Conservation (phyloP, 1,140 invertebrate genomes). For the Drosophila baimaii region DNA sequence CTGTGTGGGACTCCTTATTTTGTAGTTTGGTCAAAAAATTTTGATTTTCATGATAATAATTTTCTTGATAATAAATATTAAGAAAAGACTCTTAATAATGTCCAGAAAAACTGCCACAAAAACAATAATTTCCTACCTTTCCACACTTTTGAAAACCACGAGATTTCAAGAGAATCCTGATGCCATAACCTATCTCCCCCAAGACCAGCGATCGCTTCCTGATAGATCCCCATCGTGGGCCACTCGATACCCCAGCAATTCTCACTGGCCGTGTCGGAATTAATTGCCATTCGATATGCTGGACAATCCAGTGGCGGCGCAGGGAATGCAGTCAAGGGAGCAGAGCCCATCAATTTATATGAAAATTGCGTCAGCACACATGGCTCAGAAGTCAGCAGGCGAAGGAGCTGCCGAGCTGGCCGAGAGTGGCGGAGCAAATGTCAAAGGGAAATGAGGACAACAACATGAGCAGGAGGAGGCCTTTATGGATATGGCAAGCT, state of each 20-base stretch:
- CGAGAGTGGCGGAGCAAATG: constrained; percentile 17
- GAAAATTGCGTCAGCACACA: constrained; percentile 44
- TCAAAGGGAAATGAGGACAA: constrained; percentile 68
- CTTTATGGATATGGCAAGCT: constrained; percentile 60
- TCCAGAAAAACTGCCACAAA: no score
- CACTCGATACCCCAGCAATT: background rate
- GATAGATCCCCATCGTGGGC: background rate
- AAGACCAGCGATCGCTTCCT: background rate
- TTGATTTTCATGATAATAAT: no score
- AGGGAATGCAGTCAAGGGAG: constrained; percentile 25
- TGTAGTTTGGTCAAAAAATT: no score
- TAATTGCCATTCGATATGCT: constrained; percentile 49
- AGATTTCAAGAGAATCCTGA: background rate
- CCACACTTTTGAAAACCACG: no score
- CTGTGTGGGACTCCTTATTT: no score
- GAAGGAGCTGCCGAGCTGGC: background rate
- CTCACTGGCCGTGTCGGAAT: constrained; percentile 23
- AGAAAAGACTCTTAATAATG: no score
- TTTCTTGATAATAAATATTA: no score
- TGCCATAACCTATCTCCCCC: background rate
- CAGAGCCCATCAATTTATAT: constrained; percentile 53
- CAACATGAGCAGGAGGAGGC: constrained; percentile 32
- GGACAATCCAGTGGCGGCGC: constrained; percentile 31
- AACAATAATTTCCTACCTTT: no score
- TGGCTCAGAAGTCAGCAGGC: constrained; percentile 24